Evolutionary conservation across 2,888 invertebrate genomes (phyloP).

Genomic region (Parelbella ahira): DNA sequence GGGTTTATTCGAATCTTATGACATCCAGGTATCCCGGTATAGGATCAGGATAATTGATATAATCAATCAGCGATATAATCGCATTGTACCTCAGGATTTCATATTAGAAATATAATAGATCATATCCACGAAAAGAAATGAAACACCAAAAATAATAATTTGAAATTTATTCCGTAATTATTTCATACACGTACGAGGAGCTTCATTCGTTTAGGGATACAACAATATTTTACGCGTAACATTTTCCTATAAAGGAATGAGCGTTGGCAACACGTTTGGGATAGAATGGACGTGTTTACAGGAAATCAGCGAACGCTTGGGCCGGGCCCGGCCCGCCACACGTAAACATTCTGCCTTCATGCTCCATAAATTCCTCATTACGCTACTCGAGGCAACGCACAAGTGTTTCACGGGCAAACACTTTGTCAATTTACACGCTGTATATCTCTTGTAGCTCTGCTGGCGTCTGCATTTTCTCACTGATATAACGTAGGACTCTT

Average conservation of each 20-base stretch:
- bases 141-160: not conserved
- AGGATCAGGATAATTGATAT: too few species aligned
- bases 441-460: too few species aligned
- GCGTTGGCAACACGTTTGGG: slow-evolving; percentile 47
- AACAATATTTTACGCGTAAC: slow-evolving; percentile 47
- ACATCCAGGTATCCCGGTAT: too few species aligned
- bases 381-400: slow-evolving; percentile 25
- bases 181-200: slow-evolving; percentile 8
- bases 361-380: slow-evolving; percentile 39
- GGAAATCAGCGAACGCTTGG: slow-evolving; percentile 52
- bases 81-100: too few species aligned
- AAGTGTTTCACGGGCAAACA: slow-evolving; percentile 7
- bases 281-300: slow-evolving; percentile 68
- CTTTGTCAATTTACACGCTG: slow-evolving; percentile 6
- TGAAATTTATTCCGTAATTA: slow-evolving; percentile 7
- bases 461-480: too few species aligned
- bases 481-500: too few species aligned
- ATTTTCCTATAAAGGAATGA: slow-evolving; percentile 45
- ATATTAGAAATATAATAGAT: too few species aligned
- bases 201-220: slow-evolving; percentile 37
- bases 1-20: too few species aligned
- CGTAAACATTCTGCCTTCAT: slow-evolving; percentile 43
- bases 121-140: too few species aligned
- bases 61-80: too few species aligned
- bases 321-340: slow-evolving; percentile 29